phyloP scores from a whole-genome alignment of 2,888 invertebrate species.

The Caenorhabditis plicata region DNA sequence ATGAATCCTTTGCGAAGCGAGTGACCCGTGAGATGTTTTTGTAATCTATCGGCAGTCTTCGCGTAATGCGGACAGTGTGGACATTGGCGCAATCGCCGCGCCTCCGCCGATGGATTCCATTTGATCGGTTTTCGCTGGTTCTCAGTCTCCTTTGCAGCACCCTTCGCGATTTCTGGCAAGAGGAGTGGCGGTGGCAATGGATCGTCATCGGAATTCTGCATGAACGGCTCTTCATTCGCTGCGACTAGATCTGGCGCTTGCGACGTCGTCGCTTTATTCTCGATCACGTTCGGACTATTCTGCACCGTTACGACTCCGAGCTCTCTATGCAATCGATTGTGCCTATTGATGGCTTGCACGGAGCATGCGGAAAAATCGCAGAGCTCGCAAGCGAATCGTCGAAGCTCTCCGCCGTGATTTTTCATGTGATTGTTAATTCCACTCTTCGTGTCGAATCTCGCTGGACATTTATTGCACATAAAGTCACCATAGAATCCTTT shows the following conservation, averaged over 20 bases:
- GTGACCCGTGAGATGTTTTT: constrained; percentile 17
- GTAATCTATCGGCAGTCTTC: constrained; percentile 4
- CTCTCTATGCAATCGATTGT: constrained; percentile 19
- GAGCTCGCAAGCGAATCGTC: constrained; percentile 31
- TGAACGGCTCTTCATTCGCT: neutral
- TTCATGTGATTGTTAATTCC: constrained; percentile 37
- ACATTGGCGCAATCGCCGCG: constrained; percentile 4
- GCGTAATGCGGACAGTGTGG: constrained; percentile 27
- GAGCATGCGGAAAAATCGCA: constrained; percentile 39
- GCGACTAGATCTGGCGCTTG: neutral
- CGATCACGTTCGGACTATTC: constrained; percentile 7
- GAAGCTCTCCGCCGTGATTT: constrained; percentile 21
- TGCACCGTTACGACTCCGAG: constrained; percentile 22
- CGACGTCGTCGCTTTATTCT: neutral
- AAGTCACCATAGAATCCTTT: constrained; percentile 2
- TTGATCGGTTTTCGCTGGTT: neutral
- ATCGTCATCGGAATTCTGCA: neutral
- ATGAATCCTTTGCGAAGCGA: constrained; percentile 11
- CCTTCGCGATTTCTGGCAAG: constrained; percentile 3
- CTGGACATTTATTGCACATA: constrained; percentile 30
- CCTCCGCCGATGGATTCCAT: neutral
- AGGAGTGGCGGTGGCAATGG: constrained; percentile 6
- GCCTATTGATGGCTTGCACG: constrained; percentile 25
- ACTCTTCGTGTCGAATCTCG: constrained; percentile 23
- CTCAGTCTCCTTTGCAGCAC: neutral